Evolutionary conservation across 2,113 vertebrate genomes (phyloP), one percentile per base, ranked within the genome.

Genomic region (Ptychochromis oligacanthus): DNA sequence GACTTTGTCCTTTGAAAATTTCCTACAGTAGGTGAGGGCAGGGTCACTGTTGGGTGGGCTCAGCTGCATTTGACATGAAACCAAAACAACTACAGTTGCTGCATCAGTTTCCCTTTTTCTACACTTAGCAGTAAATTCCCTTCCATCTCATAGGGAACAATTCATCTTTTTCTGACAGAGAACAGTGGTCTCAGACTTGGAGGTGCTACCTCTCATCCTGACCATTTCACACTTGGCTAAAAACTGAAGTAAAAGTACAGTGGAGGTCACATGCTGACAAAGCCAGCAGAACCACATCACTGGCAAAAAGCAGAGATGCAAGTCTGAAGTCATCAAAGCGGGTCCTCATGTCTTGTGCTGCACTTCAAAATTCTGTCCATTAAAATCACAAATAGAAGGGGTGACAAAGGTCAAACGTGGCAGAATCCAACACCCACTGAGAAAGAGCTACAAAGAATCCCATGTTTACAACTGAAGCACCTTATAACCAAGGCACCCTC

Each of bases 171-270:
- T 82, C 64, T 85, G 80, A 81, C 76, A 88, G 24, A 70, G 52
- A 76, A 75, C 65, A 59, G 49, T 79, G 60, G 38, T 64, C 75
- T 77, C 57, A 79, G 56, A 61, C 64, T 59, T 13, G 7, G 58
- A 56, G 40, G 61, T 54, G 77, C 46, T 76, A 79, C 77, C 60
- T 74, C 67, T 84, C 62, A 77, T 85, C 55, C 31, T 24, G 49
- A 79, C 80, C 8, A 26, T 82, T 90, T 88, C 72, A 87, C 88
- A 86, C 88, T 87, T 81, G 86, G 57, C 84, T 85, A 80, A 59
- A 46, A 67, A 43, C 79, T 34, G 31, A 70, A 77, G 77, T 78
- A 64, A 56, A 31, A 54, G 56, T 34, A 38, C 58, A 79, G 22
- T 70, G 55, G 36, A 79, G 67, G 81, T 84, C 78, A 59, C 24